These are phyloP conservation scores for Sweltsa coloradensis DNA, from an alignment of 1,140 invertebrate genomes.

Conservation along the genomic window DNA sequence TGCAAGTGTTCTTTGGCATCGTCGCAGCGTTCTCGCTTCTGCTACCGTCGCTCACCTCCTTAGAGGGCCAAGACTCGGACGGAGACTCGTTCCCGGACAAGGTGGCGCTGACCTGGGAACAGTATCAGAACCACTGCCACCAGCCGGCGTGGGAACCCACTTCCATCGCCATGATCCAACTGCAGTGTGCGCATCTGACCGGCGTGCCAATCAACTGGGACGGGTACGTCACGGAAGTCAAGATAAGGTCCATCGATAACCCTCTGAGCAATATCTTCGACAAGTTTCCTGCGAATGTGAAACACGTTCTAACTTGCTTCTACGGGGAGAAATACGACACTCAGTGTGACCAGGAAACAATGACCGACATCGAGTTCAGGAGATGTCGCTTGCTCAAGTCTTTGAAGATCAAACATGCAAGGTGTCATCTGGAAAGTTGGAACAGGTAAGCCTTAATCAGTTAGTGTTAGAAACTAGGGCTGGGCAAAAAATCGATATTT, in stretches of 20 bases:
- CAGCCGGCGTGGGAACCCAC: slow-evolving; percentile 50
- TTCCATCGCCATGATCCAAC: slow-evolving; percentile 40
- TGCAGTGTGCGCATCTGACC: slow-evolving; percentile 52
- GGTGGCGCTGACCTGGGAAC: slow-evolving; percentile 42
- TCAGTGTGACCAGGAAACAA: slow-evolving; percentile 28
- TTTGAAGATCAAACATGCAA: slow-evolving; percentile 6
- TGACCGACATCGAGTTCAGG: slow-evolving; percentile 5
- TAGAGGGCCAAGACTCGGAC: too few relatives aligned
- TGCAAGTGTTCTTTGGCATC: slow-evolving; percentile 21
- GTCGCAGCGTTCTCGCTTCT: slow-evolving; percentile 23
- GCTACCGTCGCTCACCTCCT: slow-evolving; percentile 11
- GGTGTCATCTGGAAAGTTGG: slow-evolving; percentile 53
- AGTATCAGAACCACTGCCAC: slow-evolving; percentile 57
- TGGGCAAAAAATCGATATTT: too few relatives aligned
- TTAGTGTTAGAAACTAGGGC: too few relatives aligned
- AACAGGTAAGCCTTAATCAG: slow-evolving; percentile 39
- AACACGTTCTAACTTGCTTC: slow-evolving; percentile 46
- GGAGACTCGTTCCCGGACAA: not conserved
- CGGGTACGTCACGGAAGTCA: slow-evolving; percentile 53
- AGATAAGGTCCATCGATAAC: slow-evolving; percentile 46
- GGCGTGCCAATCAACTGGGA: slow-evolving; percentile 54
- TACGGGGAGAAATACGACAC: slow-evolving; percentile 47
- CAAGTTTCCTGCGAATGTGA: slow-evolving; percentile 43
- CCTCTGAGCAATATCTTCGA: slow-evolving; percentile 37
- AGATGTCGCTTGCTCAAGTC: slow-evolving; percentile 7